These are phyloP conservation scores for Falcaria lacertinaria DNA, from an alignment of 2,888 invertebrate genomes.

Conservation along the genomic window DNA sequence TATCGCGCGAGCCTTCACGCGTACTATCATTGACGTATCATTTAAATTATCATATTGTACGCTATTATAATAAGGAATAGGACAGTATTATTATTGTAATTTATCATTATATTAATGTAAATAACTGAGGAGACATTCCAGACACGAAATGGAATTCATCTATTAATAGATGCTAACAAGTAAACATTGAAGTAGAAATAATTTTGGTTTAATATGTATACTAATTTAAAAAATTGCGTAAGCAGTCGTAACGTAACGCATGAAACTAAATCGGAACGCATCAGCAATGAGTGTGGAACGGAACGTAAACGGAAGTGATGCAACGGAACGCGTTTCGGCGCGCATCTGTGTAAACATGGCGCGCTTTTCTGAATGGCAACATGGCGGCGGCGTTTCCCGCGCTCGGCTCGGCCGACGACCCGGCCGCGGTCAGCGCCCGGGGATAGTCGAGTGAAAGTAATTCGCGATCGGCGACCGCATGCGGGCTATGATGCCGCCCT, in stretches of 20 bases:
- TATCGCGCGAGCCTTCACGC: slow-evolving; percentile 39
- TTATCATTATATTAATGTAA: too few relatives aligned
- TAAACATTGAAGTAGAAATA: too few relatives aligned
- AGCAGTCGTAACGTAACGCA: slow-evolving; percentile 31
- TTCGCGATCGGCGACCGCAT: slow-evolving; percentile 70
- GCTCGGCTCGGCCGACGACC: slow-evolving; percentile 69
- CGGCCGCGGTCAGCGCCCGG: slow-evolving; percentile 70
- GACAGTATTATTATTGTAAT: neutral
- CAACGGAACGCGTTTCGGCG: slow-evolving; percentile 74
- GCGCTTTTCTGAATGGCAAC: slow-evolving; percentile 74
- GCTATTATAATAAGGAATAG: slow-evolving; percentile 10
- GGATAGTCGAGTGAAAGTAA: slow-evolving; percentile 78
- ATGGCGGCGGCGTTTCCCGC: slow-evolving; percentile 68
- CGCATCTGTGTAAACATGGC: slow-evolving; percentile 78
- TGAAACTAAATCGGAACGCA: slow-evolving; percentile 59
- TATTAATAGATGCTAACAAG: too few relatives aligned
- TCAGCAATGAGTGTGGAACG: slow-evolving; percentile 58
- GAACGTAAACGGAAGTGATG: slow-evolving; percentile 77
- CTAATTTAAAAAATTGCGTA: neutral
- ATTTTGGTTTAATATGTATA: too few relatives aligned
- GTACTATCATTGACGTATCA: slow-evolving; percentile 12
- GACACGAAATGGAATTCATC: too few relatives aligned
- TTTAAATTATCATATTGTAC: slow-evolving; percentile 8
- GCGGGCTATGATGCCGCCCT: slow-evolving; percentile 55
- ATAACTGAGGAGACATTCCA: too few relatives aligned